phyloP scores from a whole-genome alignment of 2,888 invertebrate species.

The Chrysotoxum bicinctum region DNA sequence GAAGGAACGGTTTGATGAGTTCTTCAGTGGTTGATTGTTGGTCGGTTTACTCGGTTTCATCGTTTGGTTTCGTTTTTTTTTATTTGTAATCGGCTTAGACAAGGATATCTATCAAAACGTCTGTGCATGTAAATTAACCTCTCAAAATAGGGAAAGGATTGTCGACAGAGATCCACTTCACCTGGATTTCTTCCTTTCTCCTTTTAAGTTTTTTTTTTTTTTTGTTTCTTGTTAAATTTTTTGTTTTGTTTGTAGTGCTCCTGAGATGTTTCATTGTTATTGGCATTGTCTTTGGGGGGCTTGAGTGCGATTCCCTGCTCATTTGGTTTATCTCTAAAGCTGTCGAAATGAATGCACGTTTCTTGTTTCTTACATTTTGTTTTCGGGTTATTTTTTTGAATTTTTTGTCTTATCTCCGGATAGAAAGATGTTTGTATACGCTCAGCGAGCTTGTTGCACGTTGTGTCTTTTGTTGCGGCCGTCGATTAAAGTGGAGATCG shows the following conservation, averaged over 20 bases:
- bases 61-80: neutral
- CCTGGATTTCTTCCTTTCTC: slow-evolving; percentile 53
- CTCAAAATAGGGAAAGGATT: slow-evolving; percentile 25
- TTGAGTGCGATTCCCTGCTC: slow-evolving; percentile 69
- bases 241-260: slow-evolving; percentile 27
- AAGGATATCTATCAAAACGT: slow-evolving; percentile 46
- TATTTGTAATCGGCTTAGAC: slow-evolving; percentile 34
- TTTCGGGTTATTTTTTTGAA: neutral
- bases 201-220: neutral
- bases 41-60: slow-evolving; percentile 34
- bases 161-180: slow-evolving; percentile 58
- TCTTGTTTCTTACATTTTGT: slow-evolving; percentile 21
- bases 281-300: slow-evolving; percentile 61
- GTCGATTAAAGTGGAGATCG: slow-evolving; percentile 71
- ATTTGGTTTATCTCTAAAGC: slow-evolving; percentile 68
- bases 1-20: slow-evolving; percentile 25
- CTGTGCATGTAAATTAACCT: slow-evolving; percentile 66
- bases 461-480: slow-evolving; percentile 64
- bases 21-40: slow-evolving; percentile 30
- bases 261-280: slow-evolving; percentile 56
- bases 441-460: slow-evolving; percentile 69
- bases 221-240: neutral
- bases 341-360: slow-evolving; percentile 71
- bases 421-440: slow-evolving; percentile 56
- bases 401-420: slow-evolving; percentile 24